Evolutionary conservation across 2,113 vertebrate genomes (phyloP).

Genomic region (Xyliphius kryptos): DNA sequence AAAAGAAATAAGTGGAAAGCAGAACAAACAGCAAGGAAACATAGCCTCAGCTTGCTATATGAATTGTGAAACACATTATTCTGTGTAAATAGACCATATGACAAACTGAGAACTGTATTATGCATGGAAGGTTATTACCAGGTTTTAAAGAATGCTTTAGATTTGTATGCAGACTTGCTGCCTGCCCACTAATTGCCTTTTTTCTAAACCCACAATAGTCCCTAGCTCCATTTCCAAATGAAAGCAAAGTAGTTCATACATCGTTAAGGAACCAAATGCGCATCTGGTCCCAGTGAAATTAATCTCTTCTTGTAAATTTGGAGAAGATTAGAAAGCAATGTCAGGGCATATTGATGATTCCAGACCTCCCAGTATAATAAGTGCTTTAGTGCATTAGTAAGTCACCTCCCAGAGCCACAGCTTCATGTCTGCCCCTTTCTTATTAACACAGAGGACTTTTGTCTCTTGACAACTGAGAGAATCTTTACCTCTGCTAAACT

Average conservation of each 20-base stretch:
- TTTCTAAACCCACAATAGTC: conserved; percentile 33
- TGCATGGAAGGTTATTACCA: conserved; percentile 11
- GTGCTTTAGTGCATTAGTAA: conserved; percentile 42
- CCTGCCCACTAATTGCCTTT: conserved; percentile 17
- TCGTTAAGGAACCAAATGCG: conserved; percentile 51
- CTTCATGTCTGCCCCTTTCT: conserved; percentile 34
- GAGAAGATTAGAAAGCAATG: conserved; percentile 48
- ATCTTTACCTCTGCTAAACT: too few species aligned
- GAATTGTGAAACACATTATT: conserved; percentile 23
- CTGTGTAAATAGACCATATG: conserved; percentile 24
- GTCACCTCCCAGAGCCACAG: conserved; percentile 6
- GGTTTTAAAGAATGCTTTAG: background rate
- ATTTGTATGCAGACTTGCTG: conserved; percentile 18
- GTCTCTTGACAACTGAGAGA: conserved; percentile 2
- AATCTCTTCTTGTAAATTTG: conserved; percentile 57
- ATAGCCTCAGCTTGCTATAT: conserved; percentile 9
- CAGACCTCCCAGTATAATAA: conserved; percentile 53
- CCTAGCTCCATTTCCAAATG: conserved; percentile 47
- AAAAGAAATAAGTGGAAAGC: background rate
- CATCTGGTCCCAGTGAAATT: conserved; percentile 59
- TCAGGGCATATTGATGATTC: conserved; percentile 57
- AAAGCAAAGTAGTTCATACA: conserved; percentile 49
- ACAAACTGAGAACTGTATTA: conserved; percentile 1
- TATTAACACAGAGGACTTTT: conserved; percentile 42
- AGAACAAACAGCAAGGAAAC: background rate